These are phyloP conservation scores for Oligia fasciuncula DNA, from an alignment of 2,888 invertebrate genomes.

Conservation along the genomic window DNA sequence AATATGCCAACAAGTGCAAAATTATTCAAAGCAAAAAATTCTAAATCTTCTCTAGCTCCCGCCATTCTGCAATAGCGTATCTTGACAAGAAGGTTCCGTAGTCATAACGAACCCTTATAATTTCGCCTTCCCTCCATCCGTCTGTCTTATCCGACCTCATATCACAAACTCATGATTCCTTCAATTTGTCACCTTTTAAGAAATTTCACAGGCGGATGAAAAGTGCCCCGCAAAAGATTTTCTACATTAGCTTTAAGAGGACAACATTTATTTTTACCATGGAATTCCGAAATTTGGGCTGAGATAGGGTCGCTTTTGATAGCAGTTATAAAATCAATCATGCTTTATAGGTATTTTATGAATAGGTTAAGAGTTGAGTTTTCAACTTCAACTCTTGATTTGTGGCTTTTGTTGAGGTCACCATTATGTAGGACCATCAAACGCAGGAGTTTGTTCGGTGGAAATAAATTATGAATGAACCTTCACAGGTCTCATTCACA, in stretches of 20 bases:
- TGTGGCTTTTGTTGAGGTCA: slow-evolving; percentile 44
- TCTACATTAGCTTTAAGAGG: slow-evolving; percentile 23
- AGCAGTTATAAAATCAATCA: slow-evolving; percentile 46
- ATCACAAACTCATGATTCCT: slow-evolving; percentile 63
- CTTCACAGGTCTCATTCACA: not conserved
- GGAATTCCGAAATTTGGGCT: slow-evolving; percentile 2
- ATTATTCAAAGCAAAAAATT: slow-evolving; percentile 22
- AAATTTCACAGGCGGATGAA: slow-evolving; percentile 59
- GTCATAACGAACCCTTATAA: slow-evolving; percentile 56
- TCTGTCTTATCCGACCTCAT: slow-evolving; percentile 60
- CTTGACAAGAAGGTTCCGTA: slow-evolving; percentile 40
- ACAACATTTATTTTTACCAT: slow-evolving; percentile 41
- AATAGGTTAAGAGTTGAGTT: slow-evolving; percentile 50
- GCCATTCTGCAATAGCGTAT: slow-evolving; percentile 26
- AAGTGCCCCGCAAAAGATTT: slow-evolving; percentile 37
- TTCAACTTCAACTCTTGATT: slow-evolving; percentile 51
- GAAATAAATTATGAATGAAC: slow-evolving; percentile 43
- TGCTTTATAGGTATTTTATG: slow-evolving; percentile 41
- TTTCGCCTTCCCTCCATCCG: slow-evolving; percentile 48
- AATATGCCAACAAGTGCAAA: slow-evolving; percentile 3
- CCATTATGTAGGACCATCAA: slow-evolving; percentile 40
- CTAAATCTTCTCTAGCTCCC: slow-evolving; percentile 21
- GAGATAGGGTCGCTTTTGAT: slow-evolving; percentile 10
- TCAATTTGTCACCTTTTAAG: slow-evolving; percentile 66
- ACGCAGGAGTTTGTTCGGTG: slow-evolving; percentile 42